phyloP scores from a whole-genome alignment of 2,888 invertebrate genomes.

The Mallateleia sp. region DNA sequence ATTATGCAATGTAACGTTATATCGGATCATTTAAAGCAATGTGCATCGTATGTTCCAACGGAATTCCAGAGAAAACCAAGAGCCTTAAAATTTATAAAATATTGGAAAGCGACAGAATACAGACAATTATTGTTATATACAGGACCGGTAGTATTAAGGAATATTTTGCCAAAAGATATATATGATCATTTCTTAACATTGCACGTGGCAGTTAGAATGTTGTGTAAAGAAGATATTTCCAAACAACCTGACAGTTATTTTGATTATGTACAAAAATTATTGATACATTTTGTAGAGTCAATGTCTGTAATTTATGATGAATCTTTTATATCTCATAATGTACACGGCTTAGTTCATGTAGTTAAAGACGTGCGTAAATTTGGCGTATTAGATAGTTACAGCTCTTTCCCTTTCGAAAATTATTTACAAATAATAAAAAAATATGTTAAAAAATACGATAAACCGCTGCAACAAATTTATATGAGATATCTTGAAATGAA shows the following conservation, averaged over 20 bases:
- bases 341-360: constrained; percentile 36
- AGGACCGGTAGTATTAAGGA: constrained; percentile 9
- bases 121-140: no score
- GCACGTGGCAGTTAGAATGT: constrained; percentile 31
- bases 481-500: constrained; percentile 1
- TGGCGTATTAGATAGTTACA: constrained; percentile 21
- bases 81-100: constrained; percentile 9
- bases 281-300: constrained; percentile 33
- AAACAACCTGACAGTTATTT: no score
- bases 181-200: constrained; percentile 34
- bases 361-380: constrained; percentile 28
- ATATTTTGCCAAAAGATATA: not conserved
- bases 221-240: not conserved
- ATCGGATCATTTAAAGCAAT: not conserved
- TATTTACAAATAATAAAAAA: constrained; percentile 31
- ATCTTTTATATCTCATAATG: constrained; percentile 34
- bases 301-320: constrained; percentile 21
- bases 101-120: constrained; percentile 42
- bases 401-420: constrained; percentile 38
- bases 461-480: constrained; percentile 38
- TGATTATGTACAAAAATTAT: constrained; percentile 23
- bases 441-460: constrained; percentile 15
- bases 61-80: constrained; percentile 42
- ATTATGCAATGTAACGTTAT: not conserved
- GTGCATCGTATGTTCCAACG: constrained; percentile 11